Evolutionary conservation across 2,797 vertebrate species (phyloP), one percentile per base, ranked within the genome.

Genomic region (Dallia pectoralis): DNA sequence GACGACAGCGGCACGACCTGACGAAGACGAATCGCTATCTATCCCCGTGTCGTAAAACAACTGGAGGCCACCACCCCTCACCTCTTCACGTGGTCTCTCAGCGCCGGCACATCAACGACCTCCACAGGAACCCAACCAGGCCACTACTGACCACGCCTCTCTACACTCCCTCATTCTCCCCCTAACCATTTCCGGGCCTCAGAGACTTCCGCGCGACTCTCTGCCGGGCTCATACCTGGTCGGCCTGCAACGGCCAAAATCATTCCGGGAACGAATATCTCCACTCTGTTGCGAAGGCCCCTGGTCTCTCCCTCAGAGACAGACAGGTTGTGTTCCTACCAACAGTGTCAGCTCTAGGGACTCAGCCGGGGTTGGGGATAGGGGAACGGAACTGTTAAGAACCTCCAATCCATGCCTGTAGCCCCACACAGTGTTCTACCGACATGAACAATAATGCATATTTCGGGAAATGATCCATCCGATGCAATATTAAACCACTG

Each of bases 261-360:
- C 80, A 79, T 82, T 85, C 82, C 69, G 79, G 72, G 84, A 88
- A 80, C 81, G 73, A 81, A 84, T 81, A 78, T 87, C 47, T 29
- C 27, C 30, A 15, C 67, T 85, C 82, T 86, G 48, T 81, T 76
- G 83, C 87, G 78, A 8, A 85, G 75, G 81, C 80, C 84, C 77
- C 81, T 78, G 80, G 86, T 56, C n/a, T 56, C n/a, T 11, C 25
- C 51, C 22, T 56, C 85, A 83, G 79, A 66, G 75, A 86, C 84
- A 91, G 91, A 92, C 91, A 89, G 89, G 92, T 91, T 91, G 88
- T 85, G 89, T 87, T 89, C 83, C 89, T 89, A 89, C 89, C 88
- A 87, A 89, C 90, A 84, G 87, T 83, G 86, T 82, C 85, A 83
- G 83, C 88, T 89, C 87, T 85, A 81, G 72, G 70, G 84, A 84